These are phyloP conservation scores for Bucco capensis DNA, from an alignment of 2,113 vertebrate genomes.

Conservation along the genomic window DNA sequence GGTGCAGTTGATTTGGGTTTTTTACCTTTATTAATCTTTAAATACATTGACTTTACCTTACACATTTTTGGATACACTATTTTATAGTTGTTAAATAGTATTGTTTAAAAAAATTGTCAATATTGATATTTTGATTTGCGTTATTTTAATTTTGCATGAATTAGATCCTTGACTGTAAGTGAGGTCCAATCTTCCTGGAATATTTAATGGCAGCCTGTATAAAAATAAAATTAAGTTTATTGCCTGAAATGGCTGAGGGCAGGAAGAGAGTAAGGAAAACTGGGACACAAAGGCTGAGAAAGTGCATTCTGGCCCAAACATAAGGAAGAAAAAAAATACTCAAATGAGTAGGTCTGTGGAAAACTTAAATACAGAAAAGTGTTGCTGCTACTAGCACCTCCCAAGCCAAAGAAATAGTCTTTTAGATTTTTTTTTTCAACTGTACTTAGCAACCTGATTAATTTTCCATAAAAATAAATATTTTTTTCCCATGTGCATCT, in stretches of 20 bases:
- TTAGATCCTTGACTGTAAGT: not conserved
- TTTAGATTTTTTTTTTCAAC: not conserved
- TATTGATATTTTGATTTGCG: not conserved
- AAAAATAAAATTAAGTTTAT: not conserved
- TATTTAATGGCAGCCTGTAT: not conserved
- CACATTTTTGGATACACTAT: not conserved
- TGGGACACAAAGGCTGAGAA: not conserved
- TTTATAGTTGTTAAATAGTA: not conserved
- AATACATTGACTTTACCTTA: not conserved
- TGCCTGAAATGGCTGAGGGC: not conserved
- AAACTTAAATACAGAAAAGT: not conserved
- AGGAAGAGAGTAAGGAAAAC: not conserved
- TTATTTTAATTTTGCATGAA: not conserved
- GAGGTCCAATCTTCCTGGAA: not conserved
- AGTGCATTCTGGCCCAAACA: not conserved
- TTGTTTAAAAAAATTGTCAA: not conserved
- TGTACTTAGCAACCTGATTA: not conserved
- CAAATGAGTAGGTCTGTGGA: not conserved
- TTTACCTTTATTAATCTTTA: not conserved
- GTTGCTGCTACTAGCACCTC: not conserved
- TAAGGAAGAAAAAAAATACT: not conserved
- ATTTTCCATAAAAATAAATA: not conserved
- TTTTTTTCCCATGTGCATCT: not conserved
- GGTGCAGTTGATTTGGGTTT: rapidly evolving
- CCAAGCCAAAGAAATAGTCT: not conserved